A percentile compares a stretch with the other conserved stretches of the same genome.
These are phyloP conservation scores for Centrocercus urophasianus DNA, from an alignment of 2,113 vertebrate species.

Conservation along the genomic window DNA sequence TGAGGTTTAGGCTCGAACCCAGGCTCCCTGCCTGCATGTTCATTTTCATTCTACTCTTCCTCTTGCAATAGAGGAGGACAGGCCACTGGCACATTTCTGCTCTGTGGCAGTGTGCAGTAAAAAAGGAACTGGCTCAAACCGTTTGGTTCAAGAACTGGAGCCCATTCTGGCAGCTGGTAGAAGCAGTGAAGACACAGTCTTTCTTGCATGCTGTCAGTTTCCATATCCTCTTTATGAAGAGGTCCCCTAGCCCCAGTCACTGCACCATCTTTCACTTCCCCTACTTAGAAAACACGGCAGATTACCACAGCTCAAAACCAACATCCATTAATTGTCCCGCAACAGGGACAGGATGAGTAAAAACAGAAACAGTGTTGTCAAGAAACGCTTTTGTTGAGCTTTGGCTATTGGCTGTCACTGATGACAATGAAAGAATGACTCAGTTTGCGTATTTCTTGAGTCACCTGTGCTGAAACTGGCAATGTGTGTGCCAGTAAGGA, in stretches of 20 bases:
- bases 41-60: not conserved
- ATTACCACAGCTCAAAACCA: not conserved
- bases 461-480: conserved; percentile 25
- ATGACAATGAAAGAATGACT: conserved; percentile 31
- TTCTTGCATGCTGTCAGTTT: not conserved
- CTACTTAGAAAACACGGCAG: not conserved
- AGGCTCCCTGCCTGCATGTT: not conserved
- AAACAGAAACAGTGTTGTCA: not conserved
- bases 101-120: not conserved
- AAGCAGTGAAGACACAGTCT: not conserved
- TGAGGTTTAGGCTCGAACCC: not conserved
- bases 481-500: conserved; percentile 8
- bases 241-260: not conserved
- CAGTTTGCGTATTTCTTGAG: conserved; percentile 12
- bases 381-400: not conserved
- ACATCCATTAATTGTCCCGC: not conserved
- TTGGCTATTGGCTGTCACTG: not conserved
- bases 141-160: not conserved
- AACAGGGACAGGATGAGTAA: not conserved
- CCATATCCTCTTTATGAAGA: not conserved
- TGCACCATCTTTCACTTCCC: not conserved
- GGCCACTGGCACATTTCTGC: not conserved
- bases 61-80: not conserved
- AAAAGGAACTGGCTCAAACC: not conserved
- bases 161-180: not conserved